Percentiles rank a stretch among this genome's conserved stretches.
These are phyloP conservation scores for Panopea generosa DNA, from an alignment of 2,888 invertebrate genomes.

Conservation along the genomic window DNA sequence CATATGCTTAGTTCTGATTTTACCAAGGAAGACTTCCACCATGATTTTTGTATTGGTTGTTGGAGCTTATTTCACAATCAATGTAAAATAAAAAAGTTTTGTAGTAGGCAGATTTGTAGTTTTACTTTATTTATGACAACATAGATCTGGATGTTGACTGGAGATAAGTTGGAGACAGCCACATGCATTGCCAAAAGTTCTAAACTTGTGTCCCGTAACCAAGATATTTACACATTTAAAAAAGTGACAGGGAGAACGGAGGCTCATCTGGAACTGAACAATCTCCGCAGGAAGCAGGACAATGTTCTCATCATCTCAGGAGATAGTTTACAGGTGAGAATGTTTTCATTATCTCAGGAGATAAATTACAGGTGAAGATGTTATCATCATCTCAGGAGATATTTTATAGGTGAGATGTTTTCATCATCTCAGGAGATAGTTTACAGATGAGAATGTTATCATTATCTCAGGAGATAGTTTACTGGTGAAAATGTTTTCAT, in stretches of 20 bases:
- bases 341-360: constrained; percentile 90
- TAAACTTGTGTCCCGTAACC: constrained; percentile 93
- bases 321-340: constrained; percentile 89
- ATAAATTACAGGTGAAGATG: constrained; percentile 89
- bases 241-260: constrained; percentile 89
- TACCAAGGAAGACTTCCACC: too few relatives aligned
- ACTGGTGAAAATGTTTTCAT: too few relatives aligned
- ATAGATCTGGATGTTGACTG: constrained; percentile 91
- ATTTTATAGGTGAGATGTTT: constrained; percentile 84
- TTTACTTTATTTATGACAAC: too few relatives aligned
- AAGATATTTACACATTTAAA: constrained; percentile 91
- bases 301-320: constrained; percentile 90
- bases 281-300: constrained; percentile 88
- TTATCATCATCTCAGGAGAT: too few relatives aligned
- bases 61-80: too few relatives aligned
- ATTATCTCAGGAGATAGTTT: too few relatives aligned
- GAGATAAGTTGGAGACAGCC: constrained; percentile 96
- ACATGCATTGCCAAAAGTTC: constrained; percentile 99
- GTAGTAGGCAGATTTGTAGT: too few relatives aligned
- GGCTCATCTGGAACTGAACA: constrained; percentile 88
- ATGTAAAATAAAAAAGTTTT: too few relatives aligned
- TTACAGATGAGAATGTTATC: constrained; percentile 86
- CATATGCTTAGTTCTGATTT: too few relatives aligned
- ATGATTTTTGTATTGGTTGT: too few relatives aligned
- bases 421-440: constrained; percentile 90